phyloP scores from a whole-genome alignment of 2,113 vertebrate species.

The Thinocorus orbignyianus region DNA sequence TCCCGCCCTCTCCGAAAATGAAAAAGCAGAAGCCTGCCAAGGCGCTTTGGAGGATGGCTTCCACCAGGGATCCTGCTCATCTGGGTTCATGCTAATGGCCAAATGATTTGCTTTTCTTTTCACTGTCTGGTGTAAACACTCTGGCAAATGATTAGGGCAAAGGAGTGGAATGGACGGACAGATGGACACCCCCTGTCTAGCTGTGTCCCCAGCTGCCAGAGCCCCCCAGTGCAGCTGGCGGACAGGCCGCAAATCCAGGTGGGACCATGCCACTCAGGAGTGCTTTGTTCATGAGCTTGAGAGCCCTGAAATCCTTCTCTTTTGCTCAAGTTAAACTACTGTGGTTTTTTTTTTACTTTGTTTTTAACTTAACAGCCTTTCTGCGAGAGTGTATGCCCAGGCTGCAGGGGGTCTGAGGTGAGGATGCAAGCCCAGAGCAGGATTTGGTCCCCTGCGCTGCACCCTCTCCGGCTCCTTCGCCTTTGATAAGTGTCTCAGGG shows the following conservation, averaged over 20 bases:
- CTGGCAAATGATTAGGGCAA: background rate
- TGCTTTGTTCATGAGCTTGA: background rate
- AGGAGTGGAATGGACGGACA: background rate
- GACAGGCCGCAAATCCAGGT: background rate
- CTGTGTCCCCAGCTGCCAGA: background rate
- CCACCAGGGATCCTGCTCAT: background rate
- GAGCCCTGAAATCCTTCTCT: background rate
- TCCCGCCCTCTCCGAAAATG: background rate
- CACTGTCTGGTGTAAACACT: background rate
- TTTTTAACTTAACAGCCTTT: background rate
- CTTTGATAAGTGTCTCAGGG: background rate
- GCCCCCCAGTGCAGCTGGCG: background rate
- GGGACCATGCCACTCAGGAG: background rate
- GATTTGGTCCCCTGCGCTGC: background rate
- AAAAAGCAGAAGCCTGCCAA: background rate
- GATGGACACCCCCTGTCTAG: background rate
- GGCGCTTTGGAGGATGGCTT: background rate
- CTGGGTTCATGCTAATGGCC: fast-evolving
- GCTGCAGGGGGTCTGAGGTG: background rate
- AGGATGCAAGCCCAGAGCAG: background rate
- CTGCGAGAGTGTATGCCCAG: background rate
- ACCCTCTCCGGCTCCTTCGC: fast-evolving
- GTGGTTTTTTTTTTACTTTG: background rate
- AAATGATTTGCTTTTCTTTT: fast-evolving
- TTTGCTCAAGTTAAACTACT: background rate